These are phyloP conservation scores for Magallana nippona DNA, from an alignment of 2,888 invertebrate species.

Conservation along the genomic window DNA sequence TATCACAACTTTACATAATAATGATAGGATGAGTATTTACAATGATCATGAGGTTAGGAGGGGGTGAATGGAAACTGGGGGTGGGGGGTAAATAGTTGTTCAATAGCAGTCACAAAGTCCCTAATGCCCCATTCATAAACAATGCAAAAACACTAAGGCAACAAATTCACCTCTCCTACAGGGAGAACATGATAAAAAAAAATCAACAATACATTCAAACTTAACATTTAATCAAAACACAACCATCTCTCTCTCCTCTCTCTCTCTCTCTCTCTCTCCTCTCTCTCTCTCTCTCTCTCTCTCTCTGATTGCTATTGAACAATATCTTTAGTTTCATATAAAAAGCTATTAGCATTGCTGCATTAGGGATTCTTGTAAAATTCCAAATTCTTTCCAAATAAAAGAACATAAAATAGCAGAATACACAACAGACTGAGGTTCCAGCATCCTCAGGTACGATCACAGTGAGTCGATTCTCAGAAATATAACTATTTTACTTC, in stretches of 20 bases:
- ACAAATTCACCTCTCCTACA: not conserved
- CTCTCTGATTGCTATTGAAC: conserved; percentile 22
- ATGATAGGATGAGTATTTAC: conserved; percentile 13
- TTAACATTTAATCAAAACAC: not conserved
- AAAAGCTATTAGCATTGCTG: not conserved
- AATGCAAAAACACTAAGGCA: not conserved
- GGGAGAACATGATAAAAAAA: not conserved
- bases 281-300: conserved; percentile 32
- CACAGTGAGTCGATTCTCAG: not conserved
- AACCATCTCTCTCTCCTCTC: not conserved
- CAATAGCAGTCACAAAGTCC: not conserved
- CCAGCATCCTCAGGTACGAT: no score
- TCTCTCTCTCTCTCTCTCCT: conserved; percentile 9
- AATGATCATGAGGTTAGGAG: conserved; percentile 25
- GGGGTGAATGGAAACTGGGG: not conserved
- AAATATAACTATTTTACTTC: not conserved
- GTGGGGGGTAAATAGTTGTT: not conserved
- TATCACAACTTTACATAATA: conserved; percentile 24
- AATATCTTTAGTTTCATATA: not conserved
- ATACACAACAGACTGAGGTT: no score
- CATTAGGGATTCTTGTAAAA: conserved; percentile 4
- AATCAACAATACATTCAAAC: not conserved
- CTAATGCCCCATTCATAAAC: conserved; percentile 18
- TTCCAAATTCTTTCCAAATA: conserved; percentile 27
- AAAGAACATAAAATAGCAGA: not conserved